Evolutionary conservation across 2,113 vertebrate genomes (phyloP).

Genomic region (Leucosticte australis): DNA sequence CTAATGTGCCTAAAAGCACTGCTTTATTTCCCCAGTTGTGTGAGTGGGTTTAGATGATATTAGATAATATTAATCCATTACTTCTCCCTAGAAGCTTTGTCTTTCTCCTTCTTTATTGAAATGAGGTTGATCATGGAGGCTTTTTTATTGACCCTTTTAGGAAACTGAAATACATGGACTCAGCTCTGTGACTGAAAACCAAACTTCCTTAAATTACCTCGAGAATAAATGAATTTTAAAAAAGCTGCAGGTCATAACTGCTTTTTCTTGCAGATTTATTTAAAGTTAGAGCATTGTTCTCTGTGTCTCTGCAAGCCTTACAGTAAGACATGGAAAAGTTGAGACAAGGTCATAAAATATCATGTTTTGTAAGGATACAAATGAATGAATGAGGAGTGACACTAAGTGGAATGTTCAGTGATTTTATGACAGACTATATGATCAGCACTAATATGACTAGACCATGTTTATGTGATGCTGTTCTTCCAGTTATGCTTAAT

Average conservation of each 20-base stretch:
- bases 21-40: neutral
- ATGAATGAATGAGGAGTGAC: neutral
- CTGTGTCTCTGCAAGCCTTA: neutral
- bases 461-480: neutral
- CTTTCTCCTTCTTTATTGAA: neutral
- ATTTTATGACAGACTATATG: neutral
- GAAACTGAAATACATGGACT: neutral
- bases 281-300: neutral
- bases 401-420: neutral
- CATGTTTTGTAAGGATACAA: neutral
- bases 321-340: neutral
- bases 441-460: neutral
- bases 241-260: neutral
- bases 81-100: neutral
- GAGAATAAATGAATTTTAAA: neutral
- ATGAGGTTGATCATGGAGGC: neutral
- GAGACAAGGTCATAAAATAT: neutral
- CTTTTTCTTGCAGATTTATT: neutral
- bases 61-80: neutral
- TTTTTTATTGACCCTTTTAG: neutral
- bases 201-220: neutral
- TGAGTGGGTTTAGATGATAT: neutral
- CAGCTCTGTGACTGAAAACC: neutral
- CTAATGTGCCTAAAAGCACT: neutral
- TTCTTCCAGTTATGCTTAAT: conserved; percentile 87